phyloP scores from a whole-genome alignment of 2,797 vertebrate genomes.

The Gorsachius magnificus region DNA sequence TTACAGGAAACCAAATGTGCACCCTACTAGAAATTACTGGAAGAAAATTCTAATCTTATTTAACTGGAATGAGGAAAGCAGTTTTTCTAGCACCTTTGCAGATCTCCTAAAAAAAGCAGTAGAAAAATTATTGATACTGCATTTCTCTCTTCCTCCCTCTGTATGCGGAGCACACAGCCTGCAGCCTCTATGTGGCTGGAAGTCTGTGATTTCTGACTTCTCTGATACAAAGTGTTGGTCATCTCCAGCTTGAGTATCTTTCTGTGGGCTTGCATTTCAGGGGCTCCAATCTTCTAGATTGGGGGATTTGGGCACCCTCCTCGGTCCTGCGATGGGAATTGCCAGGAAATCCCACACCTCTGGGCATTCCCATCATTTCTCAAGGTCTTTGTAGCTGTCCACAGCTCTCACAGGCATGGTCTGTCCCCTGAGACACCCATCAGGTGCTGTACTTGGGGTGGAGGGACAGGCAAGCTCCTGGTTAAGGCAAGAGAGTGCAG shows the following conservation, averaged over 20 bases:
- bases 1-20: conserved; percentile 22
- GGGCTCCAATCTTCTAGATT: not conserved
- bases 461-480: not conserved
- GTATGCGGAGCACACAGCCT: not conserved
- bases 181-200: not conserved
- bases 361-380: not conserved
- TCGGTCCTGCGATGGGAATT: accelerated
- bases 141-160: not conserved
- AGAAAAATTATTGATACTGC: not conserved
- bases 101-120: not conserved
- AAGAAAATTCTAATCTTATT: conserved; percentile 1
- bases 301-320: not conserved
- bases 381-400: not conserved
- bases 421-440: not conserved
- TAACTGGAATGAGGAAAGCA: conserved; percentile 17
- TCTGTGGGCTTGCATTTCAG: not conserved
- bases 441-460: not conserved
- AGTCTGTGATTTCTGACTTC: not conserved
- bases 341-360: not conserved
- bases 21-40: conserved; percentile 21
- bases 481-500: not conserved
- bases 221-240: not conserved
- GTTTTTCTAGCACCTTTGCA: not conserved
- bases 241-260: not conserved
- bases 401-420: not conserved